A percentile compares a stretch with the other conserved stretches of the same genome.
phyloP scores from a whole-genome alignment of 1,140 invertebrate genomes.

The Pectinophora gossypiella region DNA sequence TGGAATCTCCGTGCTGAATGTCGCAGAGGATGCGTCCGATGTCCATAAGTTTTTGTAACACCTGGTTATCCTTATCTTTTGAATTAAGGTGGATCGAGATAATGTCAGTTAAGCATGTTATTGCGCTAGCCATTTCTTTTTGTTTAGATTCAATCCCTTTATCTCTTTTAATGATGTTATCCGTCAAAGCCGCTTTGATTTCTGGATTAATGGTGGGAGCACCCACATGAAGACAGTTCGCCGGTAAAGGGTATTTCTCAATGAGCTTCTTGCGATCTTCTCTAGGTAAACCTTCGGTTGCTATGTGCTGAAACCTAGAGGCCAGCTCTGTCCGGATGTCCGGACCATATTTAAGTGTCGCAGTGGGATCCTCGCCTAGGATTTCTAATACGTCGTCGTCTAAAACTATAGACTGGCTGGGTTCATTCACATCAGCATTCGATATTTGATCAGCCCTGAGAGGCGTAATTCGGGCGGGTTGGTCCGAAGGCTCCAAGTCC shows the following conservation, averaged over 20 bases:
- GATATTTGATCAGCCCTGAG: background rate
- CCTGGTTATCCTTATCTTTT: conserved; percentile 3
- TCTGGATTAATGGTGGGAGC: background rate
- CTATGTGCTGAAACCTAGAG: background rate
- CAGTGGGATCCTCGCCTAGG: conserved; percentile 2
- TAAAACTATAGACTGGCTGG: background rate
- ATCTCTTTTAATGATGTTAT: background rate
- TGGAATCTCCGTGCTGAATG: conserved; percentile 1
- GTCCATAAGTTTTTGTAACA: conserved; percentile 8
- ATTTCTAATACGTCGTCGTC: conserved; percentile 3
- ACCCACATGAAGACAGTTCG: background rate
- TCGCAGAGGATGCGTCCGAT: conserved; percentile 1
- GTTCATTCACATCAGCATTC: background rate
- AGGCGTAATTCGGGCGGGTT: background rate
- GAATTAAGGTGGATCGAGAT: conserved; percentile 2
- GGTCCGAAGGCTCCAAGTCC: background rate
- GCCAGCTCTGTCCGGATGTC: conserved; percentile 6
- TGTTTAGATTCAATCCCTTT: conserved; percentile 9
- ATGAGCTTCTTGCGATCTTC: background rate
- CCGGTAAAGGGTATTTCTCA: background rate
- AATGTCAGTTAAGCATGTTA: conserved; percentile 4
- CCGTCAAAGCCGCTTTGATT: background rate
- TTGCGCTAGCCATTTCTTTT: conserved; percentile 7
- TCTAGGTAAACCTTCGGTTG: background rate
- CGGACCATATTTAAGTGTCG: background rate